Conservation (phyloP, 2,113 vertebrate genomes). For the Piprites chloris region DNA sequence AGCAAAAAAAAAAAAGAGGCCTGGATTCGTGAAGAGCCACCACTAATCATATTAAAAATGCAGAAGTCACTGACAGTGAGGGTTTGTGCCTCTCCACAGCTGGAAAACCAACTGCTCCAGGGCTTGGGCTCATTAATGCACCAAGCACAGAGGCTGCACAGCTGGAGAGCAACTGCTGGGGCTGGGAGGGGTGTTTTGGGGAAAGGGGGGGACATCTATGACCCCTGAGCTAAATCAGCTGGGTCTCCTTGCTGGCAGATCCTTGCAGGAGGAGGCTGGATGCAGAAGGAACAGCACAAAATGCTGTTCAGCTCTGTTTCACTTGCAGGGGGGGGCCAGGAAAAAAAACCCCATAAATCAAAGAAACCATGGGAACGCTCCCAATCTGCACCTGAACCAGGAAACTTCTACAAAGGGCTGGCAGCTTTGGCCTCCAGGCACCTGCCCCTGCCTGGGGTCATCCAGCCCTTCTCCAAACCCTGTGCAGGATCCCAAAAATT, state of each 20-base stretch:
- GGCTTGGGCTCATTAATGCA: background rate
- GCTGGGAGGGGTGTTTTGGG: background rate
- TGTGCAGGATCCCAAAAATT: background rate
- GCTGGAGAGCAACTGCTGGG: background rate
- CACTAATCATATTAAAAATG: background rate
- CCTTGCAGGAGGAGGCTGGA: background rate
- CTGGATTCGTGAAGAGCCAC: background rate
- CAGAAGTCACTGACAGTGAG: background rate
- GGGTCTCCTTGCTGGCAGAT: background rate
- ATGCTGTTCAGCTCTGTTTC: background rate
- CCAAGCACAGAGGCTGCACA: background rate
- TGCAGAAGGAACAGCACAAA: background rate
- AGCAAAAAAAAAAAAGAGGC: background rate
- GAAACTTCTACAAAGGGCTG: background rate
- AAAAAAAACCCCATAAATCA: background rate
- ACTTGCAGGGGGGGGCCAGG: background rate
- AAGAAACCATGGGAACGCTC: background rate
- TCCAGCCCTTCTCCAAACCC: accelerated
- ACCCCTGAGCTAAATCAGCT: background rate
- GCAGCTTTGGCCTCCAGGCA: background rate
- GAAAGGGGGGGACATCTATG: background rate
- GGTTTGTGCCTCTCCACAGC: background rate
- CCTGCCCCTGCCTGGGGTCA: background rate
- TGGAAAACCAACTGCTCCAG: background rate
- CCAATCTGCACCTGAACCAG: background rate